These are phyloP conservation scores for Phenganax stokvisi DNA, from an alignment of 92 coral and sea anemone species.

Conservation along the genomic window DNA sequence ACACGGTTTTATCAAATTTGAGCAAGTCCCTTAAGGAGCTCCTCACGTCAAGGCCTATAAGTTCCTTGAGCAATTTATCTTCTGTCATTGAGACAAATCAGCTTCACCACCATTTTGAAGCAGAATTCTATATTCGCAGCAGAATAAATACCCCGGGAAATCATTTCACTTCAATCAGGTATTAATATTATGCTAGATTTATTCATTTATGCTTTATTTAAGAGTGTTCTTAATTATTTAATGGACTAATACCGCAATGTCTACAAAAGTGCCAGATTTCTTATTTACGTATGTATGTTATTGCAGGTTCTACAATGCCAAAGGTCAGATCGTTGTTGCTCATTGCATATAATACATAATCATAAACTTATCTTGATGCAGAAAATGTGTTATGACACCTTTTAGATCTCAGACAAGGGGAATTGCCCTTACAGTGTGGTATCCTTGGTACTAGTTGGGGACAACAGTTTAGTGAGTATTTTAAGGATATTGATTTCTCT, in stretches of 20 bases:
- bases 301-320: too few relatives aligned
- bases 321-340: too few relatives aligned
- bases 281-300: too few relatives aligned
- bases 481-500: constrained; percentile 28
- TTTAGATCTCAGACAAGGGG: constrained; percentile 1
- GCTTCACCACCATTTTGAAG: too few relatives aligned
- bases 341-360: too few relatives aligned
- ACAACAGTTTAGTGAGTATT: constrained; percentile 32
- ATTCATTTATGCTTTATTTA: neutral
- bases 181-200: neutral
- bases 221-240: neutral
- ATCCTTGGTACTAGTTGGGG: constrained; percentile 42
- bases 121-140: neutral
- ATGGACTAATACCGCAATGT: too few relatives aligned
- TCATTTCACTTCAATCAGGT: neutral
- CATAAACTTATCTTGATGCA: neutral
- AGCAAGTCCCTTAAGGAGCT: neutral
- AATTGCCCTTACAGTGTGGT: constrained; percentile 36
- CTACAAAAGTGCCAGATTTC: too few relatives aligned
- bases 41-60: neutral
- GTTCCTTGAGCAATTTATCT: neutral
- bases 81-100: neutral
- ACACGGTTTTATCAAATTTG: neutral
- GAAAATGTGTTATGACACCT: neutral
- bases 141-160: neutral